Base-by-base conservation (phyloP, 2,888 invertebrate genomes). In the Alitta virens region DNA sequence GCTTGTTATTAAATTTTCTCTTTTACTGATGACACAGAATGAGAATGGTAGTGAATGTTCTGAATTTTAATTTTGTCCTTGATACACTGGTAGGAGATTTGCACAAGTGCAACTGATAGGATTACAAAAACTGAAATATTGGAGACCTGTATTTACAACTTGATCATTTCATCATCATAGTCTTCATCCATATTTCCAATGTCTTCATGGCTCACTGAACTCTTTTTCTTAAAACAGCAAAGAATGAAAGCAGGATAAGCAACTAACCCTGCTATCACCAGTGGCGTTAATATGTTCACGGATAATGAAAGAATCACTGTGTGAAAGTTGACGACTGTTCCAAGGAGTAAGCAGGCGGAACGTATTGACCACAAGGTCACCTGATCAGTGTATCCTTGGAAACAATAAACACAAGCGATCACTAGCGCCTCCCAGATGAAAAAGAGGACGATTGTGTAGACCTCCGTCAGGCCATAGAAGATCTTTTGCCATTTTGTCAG, bases 361-460 rank as follows among this genome's bases (percentile, higher is more conserved):
- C 38, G 33, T 12, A 33, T 7, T 7, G 33, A 5, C 33, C 33
- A 33, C 7, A 33, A 12, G 33, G 33, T 33, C 33, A 33, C 7
- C 33, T 33, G 33, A 33, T 33, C 18, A 5, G n/a, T 21, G 21
- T 46, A 46, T 5, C 46, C 46, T 18, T 46, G 18, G 21, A 46
- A 46, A 52, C 16, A 12, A 42, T 5, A 21, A 59, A 16, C 18
- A 57, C 46, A 21, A 49, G 57, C 26, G 49, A 7, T 18, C 5
- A 40, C 23, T 24, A 64, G 23, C 3, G 26, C 26, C 38, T 63
- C 38, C 60, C 61, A 65, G 40, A 65, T 21, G 9, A 65, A 49
- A 14, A 65, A 7, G 24, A 49, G 25, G 9, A 27, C 38, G 1
- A 60, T 52, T 18, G 62, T 52, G 25, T 25, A 46, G 18, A 56